A percentile compares a stretch with the other conserved stretches of the same genome.
Evolutionary conservation across 2,797 vertebrate genomes (phyloP).

Genomic region (Fistularia tabacaria): DNA sequence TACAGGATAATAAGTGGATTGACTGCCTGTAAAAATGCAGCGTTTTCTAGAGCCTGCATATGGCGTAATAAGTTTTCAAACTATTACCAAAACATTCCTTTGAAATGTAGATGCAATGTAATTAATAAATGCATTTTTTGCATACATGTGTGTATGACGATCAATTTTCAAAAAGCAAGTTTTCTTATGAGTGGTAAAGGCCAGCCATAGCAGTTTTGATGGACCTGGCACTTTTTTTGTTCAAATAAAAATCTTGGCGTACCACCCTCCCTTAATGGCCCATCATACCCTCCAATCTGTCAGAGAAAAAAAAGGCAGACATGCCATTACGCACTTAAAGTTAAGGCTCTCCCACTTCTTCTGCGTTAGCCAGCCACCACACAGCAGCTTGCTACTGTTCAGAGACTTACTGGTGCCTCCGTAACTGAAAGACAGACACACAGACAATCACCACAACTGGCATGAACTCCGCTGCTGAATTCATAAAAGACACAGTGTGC

Average conservation of each 20-base stretch:
- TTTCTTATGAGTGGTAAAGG: slow-evolving; percentile 9
- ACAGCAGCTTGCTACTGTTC: slow-evolving; percentile 55
- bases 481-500: slow-evolving; percentile 14
- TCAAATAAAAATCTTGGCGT: slow-evolving; percentile 45
- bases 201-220: no score
- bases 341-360: slow-evolving; percentile 74
- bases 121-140: no score
- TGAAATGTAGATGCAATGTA: no score
- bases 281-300: slow-evolving; percentile 21
- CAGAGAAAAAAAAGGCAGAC: slow-evolving; percentile 25
- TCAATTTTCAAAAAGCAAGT: not conserved
- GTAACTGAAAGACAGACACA: slow-evolving; percentile 59
- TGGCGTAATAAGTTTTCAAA: no score
- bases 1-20: not conserved
- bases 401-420: slow-evolving; percentile 50
- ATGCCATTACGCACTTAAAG: slow-evolving; percentile 71
- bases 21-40: no score
- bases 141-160: no score
- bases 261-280: slow-evolving; percentile 26
- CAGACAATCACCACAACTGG: slow-evolving; percentile 42
- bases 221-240: slow-evolving; percentile 35
- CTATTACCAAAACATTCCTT: no score
- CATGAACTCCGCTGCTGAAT: slow-evolving; percentile 23
- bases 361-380: slow-evolving; percentile 54
- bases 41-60: no score